Percentiles rank a stretch among this genome's conserved stretches.
Conservation (phyloP, 2,888 invertebrate genomes). For the Odontocolon sp. region DNA sequence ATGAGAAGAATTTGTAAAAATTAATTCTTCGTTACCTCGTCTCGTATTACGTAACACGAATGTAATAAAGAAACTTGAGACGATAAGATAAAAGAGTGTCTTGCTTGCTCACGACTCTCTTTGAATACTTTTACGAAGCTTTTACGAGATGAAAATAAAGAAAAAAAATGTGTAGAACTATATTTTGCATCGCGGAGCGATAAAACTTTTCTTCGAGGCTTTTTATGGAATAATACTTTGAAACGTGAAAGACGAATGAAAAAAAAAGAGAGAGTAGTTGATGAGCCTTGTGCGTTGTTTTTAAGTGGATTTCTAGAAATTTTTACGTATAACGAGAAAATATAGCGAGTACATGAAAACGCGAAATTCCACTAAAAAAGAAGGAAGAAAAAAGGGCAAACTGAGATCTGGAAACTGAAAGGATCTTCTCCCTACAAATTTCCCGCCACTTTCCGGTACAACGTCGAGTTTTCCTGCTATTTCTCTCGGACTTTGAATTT, state of each 20-base stretch:
- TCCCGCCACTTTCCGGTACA: not conserved
- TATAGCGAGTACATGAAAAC: slow-evolving; percentile 1
- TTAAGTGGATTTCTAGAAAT: slow-evolving; percentile 38
- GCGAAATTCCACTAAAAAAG: not conserved
- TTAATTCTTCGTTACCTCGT: not conserved
- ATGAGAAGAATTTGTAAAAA: not conserved
- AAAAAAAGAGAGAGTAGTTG: not conserved
- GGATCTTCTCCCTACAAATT: not conserved
- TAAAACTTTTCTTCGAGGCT: slow-evolving; percentile 33
- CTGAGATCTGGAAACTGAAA: not conserved
- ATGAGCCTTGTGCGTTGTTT: slow-evolving; percentile 45
- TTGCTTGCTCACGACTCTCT: not conserved
- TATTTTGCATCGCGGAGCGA: slow-evolving; percentile 16
- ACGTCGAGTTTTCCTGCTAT: not conserved
- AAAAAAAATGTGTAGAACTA: not conserved
- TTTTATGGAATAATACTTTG: slow-evolving; percentile 21
- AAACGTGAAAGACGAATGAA: not conserved
- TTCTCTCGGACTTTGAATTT: not conserved
- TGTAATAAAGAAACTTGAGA: not conserved
- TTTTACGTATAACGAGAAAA: slow-evolving; percentile 48
- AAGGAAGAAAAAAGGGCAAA: not conserved
- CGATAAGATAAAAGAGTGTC: too few relatives aligned
- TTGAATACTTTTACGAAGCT: not conserved
- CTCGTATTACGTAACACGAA: not conserved
- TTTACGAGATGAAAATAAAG: not conserved